A percentile compares a stretch with the other conserved stretches of the same genome.
Conservation (phyloP, 2,113 vertebrate genomes). For the Ctenodactylus gundi region DNA sequence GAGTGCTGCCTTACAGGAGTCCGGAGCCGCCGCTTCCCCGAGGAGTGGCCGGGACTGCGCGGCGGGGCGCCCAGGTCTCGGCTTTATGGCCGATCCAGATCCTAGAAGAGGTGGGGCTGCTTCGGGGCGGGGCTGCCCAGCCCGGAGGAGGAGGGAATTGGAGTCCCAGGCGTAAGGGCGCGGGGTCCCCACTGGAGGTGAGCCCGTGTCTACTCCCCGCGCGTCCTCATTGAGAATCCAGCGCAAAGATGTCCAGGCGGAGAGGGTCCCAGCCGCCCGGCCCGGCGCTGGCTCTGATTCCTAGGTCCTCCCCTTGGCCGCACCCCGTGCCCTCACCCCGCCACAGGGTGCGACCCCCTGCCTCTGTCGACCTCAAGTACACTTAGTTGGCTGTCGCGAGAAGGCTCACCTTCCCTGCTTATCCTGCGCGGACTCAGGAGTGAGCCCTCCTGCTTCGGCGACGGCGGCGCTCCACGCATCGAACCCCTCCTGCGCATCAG, state of each 20-base stretch:
- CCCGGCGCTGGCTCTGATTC: too few relatives aligned
- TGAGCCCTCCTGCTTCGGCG: neutral
- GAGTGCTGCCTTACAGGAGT: rapidly evolving
- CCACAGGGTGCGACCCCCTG: neutral
- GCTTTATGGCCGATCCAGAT: rapidly evolving
- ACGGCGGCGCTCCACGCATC: too few relatives aligned
- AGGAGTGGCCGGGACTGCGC: rapidly evolving
- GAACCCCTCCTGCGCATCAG: neutral
- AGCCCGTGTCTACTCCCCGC: neutral
- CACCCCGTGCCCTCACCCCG: too few relatives aligned
- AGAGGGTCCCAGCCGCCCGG: too few relatives aligned
- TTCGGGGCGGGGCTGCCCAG: neutral
- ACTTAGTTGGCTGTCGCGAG: neutral
- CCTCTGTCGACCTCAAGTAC: neutral
- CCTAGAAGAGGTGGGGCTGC: neutral
- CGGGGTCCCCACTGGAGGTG: neutral
- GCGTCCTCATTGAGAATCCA: neutral
- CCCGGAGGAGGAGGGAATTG: rapidly evolving
- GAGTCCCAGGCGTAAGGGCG: too few relatives aligned
- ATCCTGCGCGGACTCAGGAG: neutral
- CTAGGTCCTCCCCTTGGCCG: too few relatives aligned
- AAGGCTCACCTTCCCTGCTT: neutral
- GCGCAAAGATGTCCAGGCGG: neutral
- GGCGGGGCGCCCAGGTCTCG: rapidly evolving
- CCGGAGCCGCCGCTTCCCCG: rapidly evolving